phyloP scores from a whole-genome alignment of 2,113 vertebrate species.

The Pterocles burchelli region DNA sequence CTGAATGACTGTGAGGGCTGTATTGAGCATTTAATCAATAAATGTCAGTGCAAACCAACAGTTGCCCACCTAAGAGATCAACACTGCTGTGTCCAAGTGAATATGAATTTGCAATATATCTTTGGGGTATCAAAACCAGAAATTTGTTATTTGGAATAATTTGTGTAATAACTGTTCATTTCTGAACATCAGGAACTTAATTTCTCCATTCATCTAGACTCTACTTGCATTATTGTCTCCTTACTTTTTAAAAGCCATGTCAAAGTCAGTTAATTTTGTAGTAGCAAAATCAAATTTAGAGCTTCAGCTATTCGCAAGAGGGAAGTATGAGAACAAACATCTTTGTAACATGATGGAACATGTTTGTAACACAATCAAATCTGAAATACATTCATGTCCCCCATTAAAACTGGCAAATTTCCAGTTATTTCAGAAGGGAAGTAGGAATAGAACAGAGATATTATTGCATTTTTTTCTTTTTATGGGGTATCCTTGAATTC shows the following conservation, averaged over 20 bases:
- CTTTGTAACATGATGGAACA: not conserved
- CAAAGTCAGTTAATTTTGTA: not conserved
- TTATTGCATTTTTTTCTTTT: not conserved
- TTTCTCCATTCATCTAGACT: not conserved
- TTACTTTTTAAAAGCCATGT: not conserved
- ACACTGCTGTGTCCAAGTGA: not conserved
- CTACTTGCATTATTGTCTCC: not conserved
- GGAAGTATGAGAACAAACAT: not conserved
- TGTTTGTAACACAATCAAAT: not conserved
- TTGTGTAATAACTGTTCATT: not conserved
- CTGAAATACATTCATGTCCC: not conserved
- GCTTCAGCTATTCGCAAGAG: not conserved
- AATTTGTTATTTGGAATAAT: not conserved
- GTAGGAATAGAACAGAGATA: not conserved
- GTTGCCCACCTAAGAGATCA: not conserved
- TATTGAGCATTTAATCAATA: not conserved
- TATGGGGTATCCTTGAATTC: not conserved
- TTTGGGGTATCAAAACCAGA: not conserved
- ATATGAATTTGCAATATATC: not conserved
- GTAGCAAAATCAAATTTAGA: not conserved
- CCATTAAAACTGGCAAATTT: not conserved
- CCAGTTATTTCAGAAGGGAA: not conserved
- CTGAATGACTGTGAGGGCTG: not conserved
- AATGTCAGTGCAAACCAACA: not conserved
- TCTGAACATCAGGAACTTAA: not conserved